Evolutionary conservation across 35 echinoderm and acorn worm species (phyloP), one percentile per base, ranked within the genome.

Genomic region (Ophiothrix spiculata): DNA sequence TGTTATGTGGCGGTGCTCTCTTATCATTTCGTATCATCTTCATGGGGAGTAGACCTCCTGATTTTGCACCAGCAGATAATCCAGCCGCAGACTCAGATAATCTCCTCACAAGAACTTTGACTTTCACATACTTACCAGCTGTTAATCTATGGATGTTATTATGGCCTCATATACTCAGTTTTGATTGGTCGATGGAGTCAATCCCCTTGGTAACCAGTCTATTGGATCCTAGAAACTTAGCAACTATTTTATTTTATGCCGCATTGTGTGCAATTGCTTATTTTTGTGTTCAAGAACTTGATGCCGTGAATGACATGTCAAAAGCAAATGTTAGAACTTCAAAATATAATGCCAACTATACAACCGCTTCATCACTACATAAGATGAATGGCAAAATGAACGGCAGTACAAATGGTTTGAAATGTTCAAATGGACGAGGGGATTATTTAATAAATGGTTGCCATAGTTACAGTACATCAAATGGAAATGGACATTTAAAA

Each of bases 131-230:
- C 75, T 83, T 99, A 69, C 96, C 96, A 74, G 92, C 83, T 1
- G 64, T 93, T 38, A 99, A 99, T 87, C 76, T 88, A 46, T 99
- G 96, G 95, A 77, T 99, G 39, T 69, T 99, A 60, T 32, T 99
- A 0, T 94, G 82, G 64, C 96, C 96, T 0, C 82, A 89, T 32
- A 85, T 29, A 21, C 92, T 99, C 0, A 99, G 96, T 40, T 99
- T 99, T 94, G 96, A 99, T 94, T 99, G 95, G 96, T 99, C 96
- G 16, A 99, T 99, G 96, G 96, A 87, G 77, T 86, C 92, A 8
- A 79, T 99, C 37, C 92, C 96, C 11, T 74, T 94, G 4, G 81
- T 99, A 28, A 83, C 88, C 54, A 83, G 85, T n/a, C 32, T 94
- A 33, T 33, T 63, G 49, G 95, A 94, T 77, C 19, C 77, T 40